Evolutionary conservation across 2,113 vertebrate genomes (phyloP), one percentile per base, ranked within the genome.

Genomic region (Podarcis muralis): DNA sequence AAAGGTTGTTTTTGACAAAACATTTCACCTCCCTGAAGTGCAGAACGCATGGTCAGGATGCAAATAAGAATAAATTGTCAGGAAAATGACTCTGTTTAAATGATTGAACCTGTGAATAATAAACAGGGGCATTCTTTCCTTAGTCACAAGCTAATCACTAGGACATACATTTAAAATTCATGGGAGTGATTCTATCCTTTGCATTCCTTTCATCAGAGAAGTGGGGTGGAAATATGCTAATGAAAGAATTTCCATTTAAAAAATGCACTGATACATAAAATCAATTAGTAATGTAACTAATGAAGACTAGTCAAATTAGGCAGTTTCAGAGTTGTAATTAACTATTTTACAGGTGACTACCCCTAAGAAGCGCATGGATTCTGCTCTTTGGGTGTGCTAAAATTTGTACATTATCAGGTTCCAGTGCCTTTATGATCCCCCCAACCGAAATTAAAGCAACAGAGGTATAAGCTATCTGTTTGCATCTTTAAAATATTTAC

Each of bases 81-180:
- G 37, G n/a, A 82, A 88, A 32, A 65, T 25, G 1, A 0, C 37
- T 68, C 1, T 11, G 79, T 27, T 6, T 2, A 35, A 65, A 85
- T 78, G 62, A 48, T 3, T 16, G 4, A 66, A 25, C 65, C 4
- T 66, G 6, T 66, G 9, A 66, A 66, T 66, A 82, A 23, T 80
- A 84, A 82, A 37, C 87, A 74, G 48, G 8, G 62, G 0, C 2
- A 1, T 15, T n/a, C 5, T 84, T 92, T 25, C 53, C 76, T 57
- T 85, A 25, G 72, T 69, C 78, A 0, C 0, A 1, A 57, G 25
- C 2, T n/a, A n/a, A 15, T 71, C 53, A 53, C 18, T 80, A 27
- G 66, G 22, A 37, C 79, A 74, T 88, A 89, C n/a, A 27, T 62
- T 37, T 76, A 23, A 35, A 75, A 40, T 20, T 22, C 40, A 23